Percentiles rank a stretch among this genome's conserved stretches.
Evolutionary conservation across 2,888 invertebrate species (phyloP).

Genomic region (Odontocerum albicorne): DNA sequence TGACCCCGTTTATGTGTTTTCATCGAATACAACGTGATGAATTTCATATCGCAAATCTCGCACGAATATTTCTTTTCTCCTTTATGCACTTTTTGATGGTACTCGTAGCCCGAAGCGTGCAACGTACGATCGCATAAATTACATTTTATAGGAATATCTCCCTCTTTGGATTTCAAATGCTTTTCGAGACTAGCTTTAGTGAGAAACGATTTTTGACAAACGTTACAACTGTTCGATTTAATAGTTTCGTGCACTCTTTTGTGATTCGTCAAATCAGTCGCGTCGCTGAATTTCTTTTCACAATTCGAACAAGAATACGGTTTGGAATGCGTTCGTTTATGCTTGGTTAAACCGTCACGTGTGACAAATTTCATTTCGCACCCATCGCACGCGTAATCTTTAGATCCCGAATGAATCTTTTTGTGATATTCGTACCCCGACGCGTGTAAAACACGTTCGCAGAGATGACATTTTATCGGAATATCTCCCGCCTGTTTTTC

Average conservation of each 20-base stretch:
- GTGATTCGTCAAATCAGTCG: no score
- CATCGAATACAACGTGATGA: neutral
- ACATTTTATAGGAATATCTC: conserved; percentile 2
- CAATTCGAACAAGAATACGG: no score
- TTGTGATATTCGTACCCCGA: neutral
- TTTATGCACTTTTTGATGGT: neutral
- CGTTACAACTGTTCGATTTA: neutral
- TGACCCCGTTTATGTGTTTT: neutral
- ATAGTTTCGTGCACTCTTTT: no score
- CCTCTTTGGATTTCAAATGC: neutral
- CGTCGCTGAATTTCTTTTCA: no score
- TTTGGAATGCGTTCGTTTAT: neutral
- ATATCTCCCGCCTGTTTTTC: neutral
- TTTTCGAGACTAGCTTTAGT: conserved; percentile 1
- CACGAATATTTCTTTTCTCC: neutral
- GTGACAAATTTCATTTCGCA: neutral
- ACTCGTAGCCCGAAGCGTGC: conserved; percentile 1
- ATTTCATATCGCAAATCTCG: neutral
- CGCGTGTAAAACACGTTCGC: neutral
- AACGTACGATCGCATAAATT: neutral
- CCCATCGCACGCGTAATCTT: neutral
- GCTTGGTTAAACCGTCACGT: neutral
- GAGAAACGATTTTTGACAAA: neutral
- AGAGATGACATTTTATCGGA: neutral
- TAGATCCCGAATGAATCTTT: neutral